phyloP scores from a whole-genome alignment of 1,140 invertebrate species.

The Drosophila parvula region DNA sequence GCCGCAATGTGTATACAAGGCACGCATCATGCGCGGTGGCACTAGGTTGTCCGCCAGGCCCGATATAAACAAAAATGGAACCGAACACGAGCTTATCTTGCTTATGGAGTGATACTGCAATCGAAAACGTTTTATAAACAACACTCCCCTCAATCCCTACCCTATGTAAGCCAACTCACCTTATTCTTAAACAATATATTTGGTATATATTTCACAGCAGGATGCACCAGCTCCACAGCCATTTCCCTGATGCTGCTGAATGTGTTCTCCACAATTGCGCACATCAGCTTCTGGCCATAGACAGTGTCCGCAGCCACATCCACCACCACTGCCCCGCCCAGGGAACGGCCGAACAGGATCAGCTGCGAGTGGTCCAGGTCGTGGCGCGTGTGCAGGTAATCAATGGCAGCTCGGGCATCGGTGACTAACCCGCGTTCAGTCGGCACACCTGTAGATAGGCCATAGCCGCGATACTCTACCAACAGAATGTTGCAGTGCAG shows the following conservation, averaged over 20 bases:
- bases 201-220: slow-evolving; percentile 89
- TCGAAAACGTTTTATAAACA: background rate
- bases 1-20: slow-evolving; percentile 89
- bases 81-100: slow-evolving; percentile 88
- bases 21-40: slow-evolving; percentile 92
- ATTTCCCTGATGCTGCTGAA: slow-evolving; percentile 98
- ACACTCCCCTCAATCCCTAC: rapidly evolving
- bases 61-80: slow-evolving; percentile 92
- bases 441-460: slow-evolving; percentile 94
- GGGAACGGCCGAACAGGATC: slow-evolving; percentile 96
- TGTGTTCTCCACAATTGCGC: slow-evolving; percentile 96
- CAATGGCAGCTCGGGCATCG: slow-evolving; percentile 94
- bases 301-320: slow-evolving; percentile 91
- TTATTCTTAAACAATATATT: slow-evolving; percentile 93
- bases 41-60: slow-evolving; percentile 93
- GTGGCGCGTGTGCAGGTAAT: slow-evolving; percentile 91
- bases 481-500: slow-evolving; percentile 94
- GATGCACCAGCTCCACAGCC: slow-evolving; percentile 90
- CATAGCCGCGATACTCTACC: slow-evolving; percentile 97
- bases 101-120: slow-evolving; percentile 80
- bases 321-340: slow-evolving; percentile 95
- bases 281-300: slow-evolving; percentile 91
- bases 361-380: slow-evolving; percentile 94
- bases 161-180: slow-evolving; percentile 84
- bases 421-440: slow-evolving; percentile 94